phyloP scores from a whole-genome alignment of 2,113 vertebrate species.

The Ochotona curzoniae region DNA sequence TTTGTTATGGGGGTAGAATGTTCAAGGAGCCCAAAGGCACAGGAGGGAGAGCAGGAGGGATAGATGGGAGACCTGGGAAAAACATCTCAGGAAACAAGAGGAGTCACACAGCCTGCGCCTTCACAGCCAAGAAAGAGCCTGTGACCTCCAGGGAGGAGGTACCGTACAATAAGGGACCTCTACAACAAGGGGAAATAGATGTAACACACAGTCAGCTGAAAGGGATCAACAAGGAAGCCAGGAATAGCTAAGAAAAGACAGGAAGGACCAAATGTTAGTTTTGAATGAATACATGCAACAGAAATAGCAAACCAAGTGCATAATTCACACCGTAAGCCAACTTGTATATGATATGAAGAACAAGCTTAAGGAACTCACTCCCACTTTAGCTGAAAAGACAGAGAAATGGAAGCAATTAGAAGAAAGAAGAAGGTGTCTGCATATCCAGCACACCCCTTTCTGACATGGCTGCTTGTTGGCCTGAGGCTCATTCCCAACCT shows the following conservation, averaged over 20 bases:
- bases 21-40: neutral
- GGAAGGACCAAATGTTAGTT: neutral
- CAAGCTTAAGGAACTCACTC: neutral
- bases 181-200: neutral
- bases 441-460: neutral
- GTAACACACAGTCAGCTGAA: neutral
- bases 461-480: neutral
- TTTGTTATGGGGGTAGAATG: neutral
- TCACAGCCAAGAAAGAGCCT: neutral
- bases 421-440: neutral
- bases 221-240: neutral
- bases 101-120: neutral
- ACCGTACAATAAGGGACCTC: no score
- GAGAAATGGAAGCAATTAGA: neutral
- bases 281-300: neutral
- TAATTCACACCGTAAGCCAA: neutral
- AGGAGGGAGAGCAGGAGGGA: neutral
- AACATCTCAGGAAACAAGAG: neutral
- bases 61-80: neutral
- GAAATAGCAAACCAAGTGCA: neutral
- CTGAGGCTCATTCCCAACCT: neutral
- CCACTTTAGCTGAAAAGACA: neutral
- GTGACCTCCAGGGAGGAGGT: neutral
- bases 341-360: neutral
- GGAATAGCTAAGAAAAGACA: constrained; percentile 28